These are phyloP conservation scores for Catamblyrhynchus diadema DNA, from an alignment of 2,797 vertebrate species.

Conservation along the genomic window DNA sequence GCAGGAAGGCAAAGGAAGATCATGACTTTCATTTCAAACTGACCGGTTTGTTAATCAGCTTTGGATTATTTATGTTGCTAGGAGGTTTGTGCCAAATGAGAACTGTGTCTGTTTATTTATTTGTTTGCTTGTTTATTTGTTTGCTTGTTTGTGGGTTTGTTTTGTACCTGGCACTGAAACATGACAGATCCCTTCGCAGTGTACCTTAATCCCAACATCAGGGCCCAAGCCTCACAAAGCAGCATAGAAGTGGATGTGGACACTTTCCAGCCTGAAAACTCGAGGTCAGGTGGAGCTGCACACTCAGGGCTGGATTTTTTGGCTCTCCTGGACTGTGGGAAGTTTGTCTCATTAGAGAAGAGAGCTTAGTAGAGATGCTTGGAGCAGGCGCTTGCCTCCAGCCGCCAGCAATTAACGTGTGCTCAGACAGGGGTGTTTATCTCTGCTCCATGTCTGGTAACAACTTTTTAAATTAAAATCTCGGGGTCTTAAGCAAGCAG, in stretches of 20 bases:
- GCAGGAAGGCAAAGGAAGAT: conserved; percentile 24
- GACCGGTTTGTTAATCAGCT: conserved; percentile 41
- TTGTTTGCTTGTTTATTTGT: not conserved
- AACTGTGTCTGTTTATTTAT: not conserved
- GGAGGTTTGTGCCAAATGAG: conserved; percentile 15
- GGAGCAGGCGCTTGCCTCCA: not conserved
- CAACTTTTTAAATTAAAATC: conserved; percentile 5
- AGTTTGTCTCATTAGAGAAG: not conserved
- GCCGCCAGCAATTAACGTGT: not conserved
- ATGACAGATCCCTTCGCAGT: not conserved
- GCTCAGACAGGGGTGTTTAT: not conserved
- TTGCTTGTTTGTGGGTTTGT: not conserved
- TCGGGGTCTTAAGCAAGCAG: not conserved
- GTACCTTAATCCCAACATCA: not conserved
- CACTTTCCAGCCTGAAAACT: not conserved
- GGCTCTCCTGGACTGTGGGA: not conserved
- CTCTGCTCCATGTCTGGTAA: not conserved
- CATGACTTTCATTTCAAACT: conserved; percentile 45
- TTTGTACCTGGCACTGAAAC: conserved; percentile 12
- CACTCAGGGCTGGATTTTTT: not conserved
- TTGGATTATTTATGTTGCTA: conserved; percentile 40
- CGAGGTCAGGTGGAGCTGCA: not conserved
- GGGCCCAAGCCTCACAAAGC: not conserved
- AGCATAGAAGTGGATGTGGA: not conserved
- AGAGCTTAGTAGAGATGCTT: not conserved